Percentiles rank a stretch among this genome's conserved stretches.
Evolutionary conservation across 2,888 invertebrate genomes (phyloP).

Genomic region (Buathra laborator): DNA sequence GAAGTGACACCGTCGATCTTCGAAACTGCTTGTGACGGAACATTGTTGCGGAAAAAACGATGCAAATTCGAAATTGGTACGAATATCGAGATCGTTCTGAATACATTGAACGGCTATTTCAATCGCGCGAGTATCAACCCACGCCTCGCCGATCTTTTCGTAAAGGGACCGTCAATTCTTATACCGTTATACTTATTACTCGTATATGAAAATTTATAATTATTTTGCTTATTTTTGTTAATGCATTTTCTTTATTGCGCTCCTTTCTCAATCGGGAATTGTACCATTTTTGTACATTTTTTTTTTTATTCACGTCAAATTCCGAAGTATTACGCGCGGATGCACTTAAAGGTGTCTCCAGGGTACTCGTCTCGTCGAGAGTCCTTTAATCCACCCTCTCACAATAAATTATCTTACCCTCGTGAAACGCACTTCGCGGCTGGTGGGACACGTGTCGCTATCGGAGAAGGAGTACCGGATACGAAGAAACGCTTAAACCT

Average conservation of each 20-base stretch:
- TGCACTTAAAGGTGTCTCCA: conserved; percentile 10
- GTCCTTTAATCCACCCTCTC: conserved; percentile 31
- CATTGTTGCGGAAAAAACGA: neutral
- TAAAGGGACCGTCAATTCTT: neutral
- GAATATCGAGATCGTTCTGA: neutral
- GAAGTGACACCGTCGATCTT: conserved; percentile 27
- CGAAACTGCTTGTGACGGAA: neutral
- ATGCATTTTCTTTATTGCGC: no score
- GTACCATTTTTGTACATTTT: no score
- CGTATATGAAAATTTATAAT: no score
- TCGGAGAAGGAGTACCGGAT: conserved; percentile 19
- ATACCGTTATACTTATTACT: neutral
- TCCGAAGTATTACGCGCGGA: neutral
- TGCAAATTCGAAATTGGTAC: neutral
- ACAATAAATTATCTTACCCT: conserved; percentile 31
- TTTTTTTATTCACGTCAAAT: no score
- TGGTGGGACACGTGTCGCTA: conserved; percentile 31
- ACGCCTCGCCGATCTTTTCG: neutral
- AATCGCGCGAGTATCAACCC: neutral
- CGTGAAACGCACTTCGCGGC: neutral
- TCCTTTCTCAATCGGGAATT: no score
- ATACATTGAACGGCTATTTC: neutral
- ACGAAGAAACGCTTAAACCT: conserved; percentile 4
- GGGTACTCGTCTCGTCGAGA: neutral
- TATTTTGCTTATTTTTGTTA: no score